Base-by-base conservation (phyloP, 53 echinoderm and acorn worm species). In the Antedon mediterranea region DNA sequence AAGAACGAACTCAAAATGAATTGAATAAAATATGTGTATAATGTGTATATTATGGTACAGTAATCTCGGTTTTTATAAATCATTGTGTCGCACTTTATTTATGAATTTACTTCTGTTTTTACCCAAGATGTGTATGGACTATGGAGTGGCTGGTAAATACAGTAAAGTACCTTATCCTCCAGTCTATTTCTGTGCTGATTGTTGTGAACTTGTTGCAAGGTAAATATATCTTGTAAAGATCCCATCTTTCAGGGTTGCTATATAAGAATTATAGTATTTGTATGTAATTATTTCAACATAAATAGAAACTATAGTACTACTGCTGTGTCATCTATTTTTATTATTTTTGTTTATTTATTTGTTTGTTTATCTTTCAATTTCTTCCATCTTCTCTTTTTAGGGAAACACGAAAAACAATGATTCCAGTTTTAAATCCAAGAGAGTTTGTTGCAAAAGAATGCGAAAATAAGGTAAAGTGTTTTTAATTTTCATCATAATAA, bases 81-180 rank as follows among this genome's bases (percentile, higher is more conserved):
- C 29, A 18, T 28, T 18, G 74, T 18, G 74, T 23, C 28, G 18
- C 3, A 37, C 4, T 37, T 37, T 37, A 37, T 37, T n/a, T 6
- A n/a, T 30, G 6, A 18, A 18, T 72, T 20, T 31, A 83, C 44
- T 80, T 76, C 76, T 34, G 30, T 71, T 37, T 72, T 75, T 20
- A n/a, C n/a, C n/a, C n/a, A 79, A 94, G 94, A 90, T 94, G 90
- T 91, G 94, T 79, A 86, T 94, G 90, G 94, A 94, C 81, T 91
- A 89, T 76, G 77, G 87, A 28, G 81, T 94, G 29, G 89, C 94
- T 32, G 94, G 88, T 32, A 83, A 85, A 31, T 87, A 94, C 85
- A 94, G 94, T 76, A 90, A 94, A 31, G 85, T 88, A 5, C 90
- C 94, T 11, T 8, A 8, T 15, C 94, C 94, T 71, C 94, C 94